Conservation (phyloP, 1,140 invertebrate genomes). For the Coenobita brevimanus region DNA sequence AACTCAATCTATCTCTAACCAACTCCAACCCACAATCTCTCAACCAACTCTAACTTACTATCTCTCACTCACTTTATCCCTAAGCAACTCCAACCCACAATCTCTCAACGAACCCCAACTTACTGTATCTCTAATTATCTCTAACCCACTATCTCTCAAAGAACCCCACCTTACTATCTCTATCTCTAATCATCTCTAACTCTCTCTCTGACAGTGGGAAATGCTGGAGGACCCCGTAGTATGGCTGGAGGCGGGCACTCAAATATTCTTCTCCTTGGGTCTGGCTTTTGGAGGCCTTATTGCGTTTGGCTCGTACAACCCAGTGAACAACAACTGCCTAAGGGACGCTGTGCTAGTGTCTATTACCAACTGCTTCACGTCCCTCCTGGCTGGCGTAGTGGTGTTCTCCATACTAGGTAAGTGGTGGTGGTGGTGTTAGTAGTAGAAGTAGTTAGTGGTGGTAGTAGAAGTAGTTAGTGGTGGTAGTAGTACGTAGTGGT, state of each 20-base stretch:
- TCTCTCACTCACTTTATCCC: neutral
- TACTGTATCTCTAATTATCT: too few species aligned
- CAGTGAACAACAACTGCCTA: slow-evolving; percentile 91
- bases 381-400: slow-evolving; percentile 94
- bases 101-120: too few species aligned
- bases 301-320: slow-evolving; percentile 93
- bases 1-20: neutral
- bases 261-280: slow-evolving; percentile 96
- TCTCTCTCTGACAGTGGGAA: slow-evolving; percentile 72
- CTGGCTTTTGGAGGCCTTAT: slow-evolving; percentile 94
- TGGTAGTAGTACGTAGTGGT: too few species aligned
- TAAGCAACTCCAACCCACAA: neutral
- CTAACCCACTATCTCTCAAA: too few species aligned
- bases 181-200: neutral
- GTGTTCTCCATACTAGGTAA: slow-evolving; percentile 87
- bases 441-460: too few species aligned
- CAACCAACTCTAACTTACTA: neutral
- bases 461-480: too few species aligned
- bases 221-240: slow-evolving; percentile 87
- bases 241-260: slow-evolving; percentile 95
- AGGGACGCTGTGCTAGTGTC: slow-evolving; percentile 90
- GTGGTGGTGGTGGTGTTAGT: too few species aligned
- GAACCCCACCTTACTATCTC: neutral
- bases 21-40: neutral
- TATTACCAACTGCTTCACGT: slow-evolving; percentile 91